Evolutionary conservation across 2,113 vertebrate genomes (phyloP).

Genomic region (Rostratula benghalensis): DNA sequence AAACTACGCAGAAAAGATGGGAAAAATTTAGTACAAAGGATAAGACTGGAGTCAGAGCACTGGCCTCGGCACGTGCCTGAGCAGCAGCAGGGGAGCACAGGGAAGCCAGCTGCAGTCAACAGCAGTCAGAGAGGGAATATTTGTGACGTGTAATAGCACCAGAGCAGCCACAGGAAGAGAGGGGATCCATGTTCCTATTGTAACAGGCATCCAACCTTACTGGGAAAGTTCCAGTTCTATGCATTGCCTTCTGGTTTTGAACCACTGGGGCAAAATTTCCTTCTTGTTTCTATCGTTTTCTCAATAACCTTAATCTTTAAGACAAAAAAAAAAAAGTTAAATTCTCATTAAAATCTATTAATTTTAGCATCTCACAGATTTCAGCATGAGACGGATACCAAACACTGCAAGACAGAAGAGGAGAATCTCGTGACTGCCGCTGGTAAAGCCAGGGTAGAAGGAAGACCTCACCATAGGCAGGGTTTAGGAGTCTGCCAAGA

Average conservation of each 20-base stretch:
- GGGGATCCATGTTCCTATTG: fast-evolving
- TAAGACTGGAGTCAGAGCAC: neutral
- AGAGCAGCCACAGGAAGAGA: neutral
- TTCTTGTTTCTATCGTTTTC: neutral
- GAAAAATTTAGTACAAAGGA: neutral
- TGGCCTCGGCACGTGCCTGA: neutral
- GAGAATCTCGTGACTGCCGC: neutral
- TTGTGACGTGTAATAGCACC: neutral
- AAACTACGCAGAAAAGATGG: neutral
- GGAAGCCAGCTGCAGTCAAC: neutral
- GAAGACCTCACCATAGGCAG: neutral
- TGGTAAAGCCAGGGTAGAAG: neutral
- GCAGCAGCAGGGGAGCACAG: neutral
- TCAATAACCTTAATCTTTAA: neutral
- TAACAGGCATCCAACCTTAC: neutral
- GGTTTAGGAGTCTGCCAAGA: neutral
- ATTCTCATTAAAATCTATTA: neutral
- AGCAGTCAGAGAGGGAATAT: neutral
- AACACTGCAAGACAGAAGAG: neutral
- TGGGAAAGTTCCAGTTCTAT: neutral
- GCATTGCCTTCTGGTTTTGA: neutral
- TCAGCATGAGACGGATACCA: neutral
- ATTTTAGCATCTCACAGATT: neutral
- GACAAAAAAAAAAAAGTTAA: neutral
- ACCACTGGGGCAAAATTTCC: neutral